phyloP scores from a whole-genome alignment of 2,797 vertebrate genomes.

The Podarcis siculus region DNA sequence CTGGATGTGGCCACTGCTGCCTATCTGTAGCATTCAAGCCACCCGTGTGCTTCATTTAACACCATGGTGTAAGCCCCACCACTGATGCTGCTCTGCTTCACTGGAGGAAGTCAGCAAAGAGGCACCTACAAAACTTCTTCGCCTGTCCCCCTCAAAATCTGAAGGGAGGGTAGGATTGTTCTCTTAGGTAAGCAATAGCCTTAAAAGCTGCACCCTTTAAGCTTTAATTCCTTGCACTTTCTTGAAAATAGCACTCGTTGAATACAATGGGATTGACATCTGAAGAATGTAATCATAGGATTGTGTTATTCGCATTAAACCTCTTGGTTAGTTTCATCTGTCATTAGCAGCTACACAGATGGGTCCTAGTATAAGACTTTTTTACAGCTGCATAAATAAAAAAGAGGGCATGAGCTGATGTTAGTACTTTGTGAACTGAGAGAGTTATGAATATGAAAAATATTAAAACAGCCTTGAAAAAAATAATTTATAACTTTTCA shows the following conservation, averaged over 20 bases:
- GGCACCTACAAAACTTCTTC: no score
- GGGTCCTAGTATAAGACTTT: not conserved
- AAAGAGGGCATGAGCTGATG: not conserved
- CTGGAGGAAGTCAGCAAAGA: no score
- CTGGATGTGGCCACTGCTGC: not conserved
- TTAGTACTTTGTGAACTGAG: not conserved
- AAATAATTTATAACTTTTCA: conserved; percentile 8
- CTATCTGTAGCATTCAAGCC: not conserved
- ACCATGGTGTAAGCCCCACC: no score
- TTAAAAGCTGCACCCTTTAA: not conserved
- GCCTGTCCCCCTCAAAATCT: no score
- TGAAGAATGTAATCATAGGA: no score
- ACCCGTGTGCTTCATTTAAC: not conserved
- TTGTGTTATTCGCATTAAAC: no score
- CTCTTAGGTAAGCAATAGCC: not conserved
- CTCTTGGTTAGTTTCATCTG: not conserved
- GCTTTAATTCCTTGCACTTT: not conserved
- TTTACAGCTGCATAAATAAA: not conserved
- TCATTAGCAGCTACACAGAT: not conserved
- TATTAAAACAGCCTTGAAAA: not conserved
- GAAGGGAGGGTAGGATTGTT: not conserved
- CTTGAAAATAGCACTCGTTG: no score
- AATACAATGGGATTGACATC: no score
- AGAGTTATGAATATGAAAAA: not conserved
- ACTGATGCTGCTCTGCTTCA: no score